Percentiles rank a stretch among this genome's conserved stretches.
phyloP scores from a whole-genome alignment of 2,113 vertebrate genomes.

The Cottus gobio region DNA sequence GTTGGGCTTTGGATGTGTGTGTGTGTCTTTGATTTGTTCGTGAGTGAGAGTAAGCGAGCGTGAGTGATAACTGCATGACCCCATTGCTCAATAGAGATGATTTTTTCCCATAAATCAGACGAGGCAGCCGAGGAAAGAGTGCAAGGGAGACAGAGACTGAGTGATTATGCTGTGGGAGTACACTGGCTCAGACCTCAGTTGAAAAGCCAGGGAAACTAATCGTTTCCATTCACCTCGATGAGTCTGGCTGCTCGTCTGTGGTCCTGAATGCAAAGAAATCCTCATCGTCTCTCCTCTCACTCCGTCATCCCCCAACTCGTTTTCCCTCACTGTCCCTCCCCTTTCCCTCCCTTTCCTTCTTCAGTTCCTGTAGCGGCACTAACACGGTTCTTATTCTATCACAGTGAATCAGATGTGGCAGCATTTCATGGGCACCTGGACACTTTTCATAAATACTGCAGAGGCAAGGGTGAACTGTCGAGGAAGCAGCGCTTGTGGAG shows the following conservation, averaged over 20 bases:
- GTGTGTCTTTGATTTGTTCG: constrained; percentile 45
- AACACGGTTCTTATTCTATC: constrained; percentile 71
- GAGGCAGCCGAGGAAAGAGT: constrained; percentile 47
- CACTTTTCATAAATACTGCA: constrained; percentile 69
- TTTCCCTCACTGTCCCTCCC: not conserved
- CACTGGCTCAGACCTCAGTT: constrained; percentile 63
- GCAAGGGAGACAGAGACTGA: constrained; percentile 52
- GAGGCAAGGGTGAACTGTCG: constrained; percentile 47
- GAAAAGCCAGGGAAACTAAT: constrained; percentile 67
- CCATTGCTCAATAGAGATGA: constrained; percentile 75
- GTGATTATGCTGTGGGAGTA: constrained; percentile 66
- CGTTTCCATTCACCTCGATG: constrained; percentile 65
- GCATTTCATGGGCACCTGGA: constrained; percentile 68
- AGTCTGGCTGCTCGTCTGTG: constrained; percentile 51
- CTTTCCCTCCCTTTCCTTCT: not conserved
- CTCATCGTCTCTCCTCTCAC: constrained; percentile 32
- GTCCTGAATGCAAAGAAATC: constrained; percentile 60
- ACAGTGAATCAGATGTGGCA: constrained; percentile 67
- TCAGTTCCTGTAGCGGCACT: constrained; percentile 34
- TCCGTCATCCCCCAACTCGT: constrained; percentile 8
- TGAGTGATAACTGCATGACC: constrained; percentile 57
- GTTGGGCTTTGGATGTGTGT: constrained; percentile 12
- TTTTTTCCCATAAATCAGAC: constrained; percentile 75
- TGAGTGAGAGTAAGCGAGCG: constrained; percentile 25
- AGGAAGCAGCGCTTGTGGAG: constrained; percentile 17